phyloP scores from a whole-genome alignment of 2,113 vertebrate genomes.

The Anolis carolinensis region DNA sequence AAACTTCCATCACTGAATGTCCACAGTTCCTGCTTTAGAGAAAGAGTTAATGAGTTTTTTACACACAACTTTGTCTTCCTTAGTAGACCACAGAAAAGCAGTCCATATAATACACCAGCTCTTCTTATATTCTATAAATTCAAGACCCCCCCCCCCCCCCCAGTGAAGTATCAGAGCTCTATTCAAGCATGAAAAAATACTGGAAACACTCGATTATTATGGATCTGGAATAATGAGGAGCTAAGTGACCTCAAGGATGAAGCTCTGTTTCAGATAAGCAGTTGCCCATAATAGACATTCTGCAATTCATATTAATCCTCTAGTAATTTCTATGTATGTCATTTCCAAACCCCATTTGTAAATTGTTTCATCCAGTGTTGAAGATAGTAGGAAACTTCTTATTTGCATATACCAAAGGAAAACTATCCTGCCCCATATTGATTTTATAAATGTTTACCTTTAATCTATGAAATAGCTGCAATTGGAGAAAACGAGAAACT shows the following conservation, averaged over 20 bases:
- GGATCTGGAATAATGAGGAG: slow-evolving; percentile 26
- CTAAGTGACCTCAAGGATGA: slow-evolving; percentile 26
- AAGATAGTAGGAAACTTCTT: slow-evolving; percentile 56
- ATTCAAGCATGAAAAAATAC: not conserved
- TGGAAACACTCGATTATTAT: slow-evolving; percentile 4
- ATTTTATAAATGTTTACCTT: slow-evolving; percentile 59
- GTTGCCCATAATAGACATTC: slow-evolving; percentile 1
- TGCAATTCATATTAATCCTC: slow-evolving; percentile 36
- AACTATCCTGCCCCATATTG: not conserved
- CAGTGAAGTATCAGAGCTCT: not conserved
- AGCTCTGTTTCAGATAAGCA: slow-evolving; percentile 42
- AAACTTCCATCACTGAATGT: not conserved
- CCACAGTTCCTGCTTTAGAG: not conserved
- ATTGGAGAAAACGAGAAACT: slow-evolving; percentile 53
- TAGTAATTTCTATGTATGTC: slow-evolving; percentile 47
- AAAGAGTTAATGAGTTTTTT: not conserved
- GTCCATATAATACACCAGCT: not conserved
- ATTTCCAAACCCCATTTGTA: slow-evolving; percentile 25
- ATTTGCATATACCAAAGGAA: slow-evolving; percentile 17
- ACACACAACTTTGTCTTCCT: not conserved
- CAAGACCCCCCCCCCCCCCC: not conserved
- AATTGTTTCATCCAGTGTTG: slow-evolving; percentile 21
- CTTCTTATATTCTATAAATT: not conserved
- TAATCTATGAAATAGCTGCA: slow-evolving; percentile 64
- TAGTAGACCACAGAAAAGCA: not conserved